Evolutionary conservation across 2,888 invertebrate genomes (phyloP), one percentile per base, ranked within the genome.

Genomic region (Spialia ferax): DNA sequence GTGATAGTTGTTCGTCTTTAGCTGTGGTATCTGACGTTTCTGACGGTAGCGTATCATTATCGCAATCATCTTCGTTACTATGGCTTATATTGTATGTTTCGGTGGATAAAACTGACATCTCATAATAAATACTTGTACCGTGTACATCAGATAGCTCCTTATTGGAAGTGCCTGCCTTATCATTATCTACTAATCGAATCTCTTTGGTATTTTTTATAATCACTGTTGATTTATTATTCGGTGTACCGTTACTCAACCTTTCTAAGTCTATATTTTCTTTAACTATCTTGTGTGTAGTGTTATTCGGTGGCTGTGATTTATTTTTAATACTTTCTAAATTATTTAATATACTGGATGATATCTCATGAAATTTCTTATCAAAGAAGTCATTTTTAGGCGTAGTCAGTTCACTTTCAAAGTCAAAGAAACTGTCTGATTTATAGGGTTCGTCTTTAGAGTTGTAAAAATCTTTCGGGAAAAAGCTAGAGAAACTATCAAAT

Each of bases 121-220:
- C 93, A 70, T 93, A 94, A 77, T 93, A 93, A 81, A 94, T 89
- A 84, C 93, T 94, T 73, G 93, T 94, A 73, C 92, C 93, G 23
- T 94, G 92, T 63, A 91, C 88, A 80, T 94, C 93, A 74, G 91
- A 89, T 74, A 91, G 78, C 76, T 86, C 88, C 80, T 87, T 88
- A 54, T 86, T 89, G 67, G 80, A 79, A 66, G 85, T 88, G 29
- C 86, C 84, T 68, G 91, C 89, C 64, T 88, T 84, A 68, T 93
- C 93, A 69, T 91, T 93, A 75, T 94, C 93, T 73, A 85, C 78
- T 66, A 93, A 80, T 69, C 89, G 88, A 69, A 94, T 87, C 77
- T 94, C 89, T 87, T 94, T 94, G 74, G 94, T 95, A 82, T 95
- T 94, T 74, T 94, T 94, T 73, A 93, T 94, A 70, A 88, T 87